A percentile compares a stretch with the other conserved stretches of the same genome.
These are phyloP conservation scores for Pecten maximus DNA, from an alignment of 2,888 invertebrate species.

Conservation along the genomic window DNA sequence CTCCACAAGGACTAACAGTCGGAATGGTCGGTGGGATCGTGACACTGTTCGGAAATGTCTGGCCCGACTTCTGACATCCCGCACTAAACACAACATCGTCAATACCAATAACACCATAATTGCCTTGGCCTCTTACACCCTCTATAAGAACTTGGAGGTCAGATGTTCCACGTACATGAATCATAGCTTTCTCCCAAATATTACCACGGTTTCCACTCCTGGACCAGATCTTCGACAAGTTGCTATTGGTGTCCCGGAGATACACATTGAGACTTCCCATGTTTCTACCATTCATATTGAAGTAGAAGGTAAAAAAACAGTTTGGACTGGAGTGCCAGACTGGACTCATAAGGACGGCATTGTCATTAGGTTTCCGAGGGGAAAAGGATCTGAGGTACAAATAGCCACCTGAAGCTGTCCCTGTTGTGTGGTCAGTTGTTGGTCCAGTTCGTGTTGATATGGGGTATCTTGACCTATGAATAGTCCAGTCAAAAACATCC, in stretches of 20 bases:
- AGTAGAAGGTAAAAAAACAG: slow-evolving; percentile 73
- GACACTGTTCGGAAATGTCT: slow-evolving; percentile 62
- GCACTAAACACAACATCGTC: slow-evolving; percentile 77
- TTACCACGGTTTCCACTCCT: slow-evolving; percentile 65
- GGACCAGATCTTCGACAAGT: slow-evolving; percentile 66
- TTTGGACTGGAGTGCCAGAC: slow-evolving; percentile 56
- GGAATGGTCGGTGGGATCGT: slow-evolving; percentile 65
- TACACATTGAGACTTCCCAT: slow-evolving; percentile 75
- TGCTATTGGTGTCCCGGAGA: slow-evolving; percentile 59
- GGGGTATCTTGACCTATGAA: slow-evolving; percentile 63
- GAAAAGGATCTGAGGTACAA: slow-evolving; percentile 77
- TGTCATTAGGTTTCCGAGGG: slow-evolving; percentile 71
- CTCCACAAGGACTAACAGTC: slow-evolving; percentile 60
- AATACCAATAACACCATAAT: slow-evolving; percentile 75
- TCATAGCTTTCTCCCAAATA: slow-evolving; percentile 72
- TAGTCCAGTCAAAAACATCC: slow-evolving; percentile 73
- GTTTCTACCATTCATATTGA: slow-evolving; percentile 75
- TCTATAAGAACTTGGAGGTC: slow-evolving; percentile 76
- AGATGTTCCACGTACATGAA: slow-evolving; percentile 63
- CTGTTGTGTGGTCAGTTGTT: slow-evolving; percentile 70
- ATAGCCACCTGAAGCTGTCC: slow-evolving; percentile 68
- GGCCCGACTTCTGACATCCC: slow-evolving; percentile 66
- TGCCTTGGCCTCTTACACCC: slow-evolving; percentile 68
- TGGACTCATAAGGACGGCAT: slow-evolving; percentile 78
- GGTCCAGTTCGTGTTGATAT: slow-evolving; percentile 67